Evolutionary conservation across 2,113 vertebrate species (phyloP), one percentile per base, ranked within the genome.

Genomic region (Centrocercus urophasianus): DNA sequence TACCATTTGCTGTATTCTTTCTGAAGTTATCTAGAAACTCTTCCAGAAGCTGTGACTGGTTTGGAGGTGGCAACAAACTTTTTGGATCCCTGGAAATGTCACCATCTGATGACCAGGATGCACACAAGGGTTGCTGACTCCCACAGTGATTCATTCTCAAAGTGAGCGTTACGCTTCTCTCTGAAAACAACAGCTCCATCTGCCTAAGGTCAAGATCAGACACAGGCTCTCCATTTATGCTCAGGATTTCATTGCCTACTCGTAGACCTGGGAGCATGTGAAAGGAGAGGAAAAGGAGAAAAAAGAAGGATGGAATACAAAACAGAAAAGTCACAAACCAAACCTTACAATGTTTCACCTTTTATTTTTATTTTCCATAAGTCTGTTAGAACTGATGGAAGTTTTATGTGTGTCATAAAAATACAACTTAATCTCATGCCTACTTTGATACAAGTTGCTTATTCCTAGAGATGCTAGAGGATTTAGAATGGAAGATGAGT

Each of bases 121-220:
- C 36, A 54, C 95, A 94, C 42, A 97, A 84, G 24, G 93, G 86
- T 57, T 93, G 85, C 64, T 94, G 97, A 15, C 76, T 63, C 36
- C 92, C 86, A 0, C 45, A 86, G 7, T 96, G 95, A 42, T 96
- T 97, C 34, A 95, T 96, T 64, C 98, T 98, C 90, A 99, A 95
- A 40, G 98, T 98, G 45, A 99, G 97, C 42, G 97, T 97, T 8
- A 99, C 97, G 1, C 96, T 98, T 95, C 98, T 98, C 90, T 98
- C 98, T 0, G 98, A 98, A 95, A 99, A 99, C 86, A 99, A 86
- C 4, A 97, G 96, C 96, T 99, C 99, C 98, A 99, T 99, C 94
- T 98, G 97, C 28, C 96, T 91, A 36, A 99, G 98, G 93, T 99
- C 98, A 71, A 99, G 98, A 67, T 98, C 91, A 11, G 98, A 98